Conservation (phyloP, 1,140 invertebrate genomes). For the Tetramorium alpestre region DNA sequence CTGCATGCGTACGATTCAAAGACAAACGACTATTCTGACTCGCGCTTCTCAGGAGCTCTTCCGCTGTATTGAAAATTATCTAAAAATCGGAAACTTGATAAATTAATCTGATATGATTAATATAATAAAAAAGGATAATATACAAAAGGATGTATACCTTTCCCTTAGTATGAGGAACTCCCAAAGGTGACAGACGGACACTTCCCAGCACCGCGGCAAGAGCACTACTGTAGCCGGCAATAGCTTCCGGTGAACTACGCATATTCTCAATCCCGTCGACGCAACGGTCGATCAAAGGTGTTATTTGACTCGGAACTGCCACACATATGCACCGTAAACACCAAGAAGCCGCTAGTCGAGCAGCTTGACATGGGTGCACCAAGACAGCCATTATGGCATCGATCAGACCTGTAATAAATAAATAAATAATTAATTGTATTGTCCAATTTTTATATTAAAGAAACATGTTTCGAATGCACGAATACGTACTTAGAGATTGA, state of each 20-base stretch:
- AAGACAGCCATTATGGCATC: constrained; percentile 91
- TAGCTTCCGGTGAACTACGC: constrained; percentile 96
- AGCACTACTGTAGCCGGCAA: constrained; percentile 97
- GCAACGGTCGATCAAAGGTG: constrained; percentile 96
- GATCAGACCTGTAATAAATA: constrained; percentile 82
- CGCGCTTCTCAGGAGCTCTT: constrained; percentile 98
- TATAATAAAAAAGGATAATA: constrained; percentile 24
- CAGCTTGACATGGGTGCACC: constrained; percentile 96
- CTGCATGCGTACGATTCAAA: constrained; percentile 97
- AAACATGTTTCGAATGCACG: neutral
- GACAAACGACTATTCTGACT: constrained; percentile 98
- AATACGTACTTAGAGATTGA: constrained; percentile 91
- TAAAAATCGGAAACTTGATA: constrained; percentile 72
- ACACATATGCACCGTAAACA: constrained; percentile 96
- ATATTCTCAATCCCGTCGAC: constrained; percentile 95
- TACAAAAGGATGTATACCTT: constrained; percentile 88
- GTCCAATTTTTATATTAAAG: neutral
- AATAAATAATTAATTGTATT: constrained; percentile 24
- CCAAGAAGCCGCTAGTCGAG: constrained; percentile 97
- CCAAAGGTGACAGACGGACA: constrained; percentile 95
- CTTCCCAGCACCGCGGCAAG: constrained; percentile 97
- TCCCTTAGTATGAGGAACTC: constrained; percentile 98
- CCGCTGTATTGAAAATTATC: constrained; percentile 98
- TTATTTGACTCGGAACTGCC: constrained; percentile 96
- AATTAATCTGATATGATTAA: neutral